Conservation (phyloP, 2,113 vertebrate genomes). For the Takifugu flavidus region DNA sequence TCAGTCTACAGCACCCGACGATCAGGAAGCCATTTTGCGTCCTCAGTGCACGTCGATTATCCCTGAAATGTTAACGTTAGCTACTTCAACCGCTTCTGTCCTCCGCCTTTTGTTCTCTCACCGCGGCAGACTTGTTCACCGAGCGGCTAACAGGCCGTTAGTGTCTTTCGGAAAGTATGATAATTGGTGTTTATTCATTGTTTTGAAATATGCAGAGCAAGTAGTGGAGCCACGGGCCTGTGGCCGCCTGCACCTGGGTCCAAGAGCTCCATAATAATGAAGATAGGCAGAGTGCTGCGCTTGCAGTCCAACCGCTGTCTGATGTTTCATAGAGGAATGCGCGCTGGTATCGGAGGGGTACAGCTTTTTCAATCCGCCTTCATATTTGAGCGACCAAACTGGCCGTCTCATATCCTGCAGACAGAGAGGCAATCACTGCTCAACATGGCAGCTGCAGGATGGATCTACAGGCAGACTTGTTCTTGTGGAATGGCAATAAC, state of each 20-base stretch:
- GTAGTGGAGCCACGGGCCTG: constrained; percentile 40
- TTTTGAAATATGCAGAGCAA: constrained; percentile 50
- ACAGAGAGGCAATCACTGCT: no score
- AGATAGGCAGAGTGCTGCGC: constrained; percentile 2
- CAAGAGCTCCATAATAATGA: constrained; percentile 49
- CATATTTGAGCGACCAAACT: no score
- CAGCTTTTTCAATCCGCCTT: constrained; percentile 4
- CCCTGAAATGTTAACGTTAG: no score
- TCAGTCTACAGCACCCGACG: no score
- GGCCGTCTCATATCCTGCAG: no score
- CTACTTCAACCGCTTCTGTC: no score
- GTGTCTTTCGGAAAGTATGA: constrained; percentile 54
- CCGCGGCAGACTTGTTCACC: background rate
- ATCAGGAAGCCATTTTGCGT: no score
- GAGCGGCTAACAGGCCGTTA: constrained; percentile 17
- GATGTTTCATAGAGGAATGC: constrained; percentile 5
- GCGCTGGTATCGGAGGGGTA: background rate
- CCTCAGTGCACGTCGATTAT: no score
- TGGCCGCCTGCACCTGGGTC: constrained; percentile 49
- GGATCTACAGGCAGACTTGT: no score
- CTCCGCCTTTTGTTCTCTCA: constrained; percentile 4
- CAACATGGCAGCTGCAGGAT: no score
- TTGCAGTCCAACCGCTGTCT: constrained; percentile 4
- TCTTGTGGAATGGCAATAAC: no score
- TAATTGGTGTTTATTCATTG: constrained; percentile 71